Percentiles rank a stretch among this genome's conserved stretches.
phyloP scores from a whole-genome alignment of 2,797 vertebrate genomes.

The Mareca strepera region DNA sequence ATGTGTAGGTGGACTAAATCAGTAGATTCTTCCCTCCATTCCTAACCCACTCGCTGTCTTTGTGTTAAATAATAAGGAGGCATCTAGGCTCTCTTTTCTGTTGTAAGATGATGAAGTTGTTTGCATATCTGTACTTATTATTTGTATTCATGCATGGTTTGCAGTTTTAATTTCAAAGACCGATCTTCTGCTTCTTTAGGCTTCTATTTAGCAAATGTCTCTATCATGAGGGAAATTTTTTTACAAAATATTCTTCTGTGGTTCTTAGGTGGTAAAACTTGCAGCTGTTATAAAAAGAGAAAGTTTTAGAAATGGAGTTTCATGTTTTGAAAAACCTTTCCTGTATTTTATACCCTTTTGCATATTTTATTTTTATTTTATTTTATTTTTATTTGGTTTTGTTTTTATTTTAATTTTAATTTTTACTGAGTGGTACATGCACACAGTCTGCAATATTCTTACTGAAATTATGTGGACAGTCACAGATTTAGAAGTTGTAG shows the following conservation, averaged over 20 bases:
- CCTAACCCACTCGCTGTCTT: neutral
- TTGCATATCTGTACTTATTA: neutral
- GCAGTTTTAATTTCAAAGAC: neutral
- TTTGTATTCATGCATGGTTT: neutral
- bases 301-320: neutral
- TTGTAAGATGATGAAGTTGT: neutral
- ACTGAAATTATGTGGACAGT: neutral
- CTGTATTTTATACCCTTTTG: neutral
- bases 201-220: neutral
- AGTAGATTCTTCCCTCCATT: neutral
- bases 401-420: neutral
- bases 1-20: neutral
- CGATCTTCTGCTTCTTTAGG: neutral
- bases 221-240: neutral
- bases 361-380: neutral
- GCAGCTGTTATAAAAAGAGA: neutral
- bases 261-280: neutral
- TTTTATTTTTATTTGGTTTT: too few relatives aligned
- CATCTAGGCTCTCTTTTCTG: neutral
- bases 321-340: neutral
- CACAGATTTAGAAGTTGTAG: neutral
- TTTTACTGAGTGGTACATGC: accelerated
- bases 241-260: neutral
- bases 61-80: neutral
- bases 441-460: neutral